phyloP scores from a whole-genome alignment of 2,113 vertebrate species.

The Dipodomys spectabilis region DNA sequence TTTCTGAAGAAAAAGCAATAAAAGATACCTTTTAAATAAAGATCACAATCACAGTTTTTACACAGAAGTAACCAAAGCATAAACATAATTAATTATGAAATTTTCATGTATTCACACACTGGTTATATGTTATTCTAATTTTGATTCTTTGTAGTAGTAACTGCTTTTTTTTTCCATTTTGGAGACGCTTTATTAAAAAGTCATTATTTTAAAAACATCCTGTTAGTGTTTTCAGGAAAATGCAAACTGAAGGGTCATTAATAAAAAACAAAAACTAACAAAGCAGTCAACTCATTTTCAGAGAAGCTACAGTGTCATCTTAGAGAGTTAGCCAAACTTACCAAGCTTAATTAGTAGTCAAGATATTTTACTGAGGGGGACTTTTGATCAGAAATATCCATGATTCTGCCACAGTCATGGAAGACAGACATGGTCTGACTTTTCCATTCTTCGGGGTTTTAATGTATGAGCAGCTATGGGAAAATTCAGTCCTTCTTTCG shows the following conservation, averaged over 20 bases:
- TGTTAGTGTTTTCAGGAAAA: neutral
- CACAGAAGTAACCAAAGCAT: neutral
- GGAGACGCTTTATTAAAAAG: neutral
- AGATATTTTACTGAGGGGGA: neutral
- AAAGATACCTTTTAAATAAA: neutral
- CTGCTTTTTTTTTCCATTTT: neutral
- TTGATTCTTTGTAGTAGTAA: neutral
- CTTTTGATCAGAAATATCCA: neutral
- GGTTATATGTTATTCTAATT: neutral
- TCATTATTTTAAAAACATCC: neutral
- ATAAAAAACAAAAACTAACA: neutral
- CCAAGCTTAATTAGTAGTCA: neutral
- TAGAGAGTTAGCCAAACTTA: neutral
- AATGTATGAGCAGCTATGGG: neutral
- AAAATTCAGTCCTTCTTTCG: slow-evolving; percentile 33
- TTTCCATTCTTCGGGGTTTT: neutral
- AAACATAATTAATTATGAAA: neutral
- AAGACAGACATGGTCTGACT: neutral
- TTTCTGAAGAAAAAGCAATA: neutral
- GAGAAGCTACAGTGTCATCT: neutral
- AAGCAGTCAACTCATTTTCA: neutral
- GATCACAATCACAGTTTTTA: neutral
- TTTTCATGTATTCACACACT: neutral
- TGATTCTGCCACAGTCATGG: neutral
- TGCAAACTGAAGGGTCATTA: neutral